Conservation (phyloP, 2,113 vertebrate species). For the Corapipo altera region DNA sequence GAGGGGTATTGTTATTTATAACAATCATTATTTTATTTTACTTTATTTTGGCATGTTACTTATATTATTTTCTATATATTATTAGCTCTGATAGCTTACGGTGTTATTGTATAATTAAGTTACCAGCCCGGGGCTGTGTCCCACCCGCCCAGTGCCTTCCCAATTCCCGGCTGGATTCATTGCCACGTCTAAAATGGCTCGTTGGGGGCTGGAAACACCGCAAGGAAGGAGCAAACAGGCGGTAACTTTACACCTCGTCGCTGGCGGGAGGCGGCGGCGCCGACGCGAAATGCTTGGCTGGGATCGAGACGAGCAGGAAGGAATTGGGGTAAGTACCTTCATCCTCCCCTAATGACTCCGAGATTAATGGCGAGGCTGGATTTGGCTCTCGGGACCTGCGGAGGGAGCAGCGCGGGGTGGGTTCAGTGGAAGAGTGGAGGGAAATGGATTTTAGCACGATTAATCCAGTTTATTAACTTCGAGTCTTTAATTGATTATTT, state of each 20-base stretch:
- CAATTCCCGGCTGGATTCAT: background rate
- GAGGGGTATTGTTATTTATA: background rate
- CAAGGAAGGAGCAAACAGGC: conserved; percentile 80
- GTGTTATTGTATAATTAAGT: too few species aligned
- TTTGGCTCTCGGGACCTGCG: background rate
- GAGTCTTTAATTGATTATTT: too few species aligned
- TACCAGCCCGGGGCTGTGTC: background rate
- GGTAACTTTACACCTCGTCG: conserved; percentile 81
- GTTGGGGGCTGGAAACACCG: background rate
- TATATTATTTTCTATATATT: background rate
- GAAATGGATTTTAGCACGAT: background rate
- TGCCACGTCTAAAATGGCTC: conserved; percentile 46
- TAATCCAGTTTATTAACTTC: background rate
- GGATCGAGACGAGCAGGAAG: conserved; percentile 68
- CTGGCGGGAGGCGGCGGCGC: conserved; percentile 79
- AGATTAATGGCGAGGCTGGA: background rate
- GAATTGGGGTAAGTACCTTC: conserved; percentile 5
- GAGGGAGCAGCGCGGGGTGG: background rate
- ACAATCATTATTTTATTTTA: background rate
- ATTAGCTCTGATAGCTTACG: too few species aligned
- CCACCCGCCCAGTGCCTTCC: accelerated
- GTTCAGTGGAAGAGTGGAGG: accelerated
- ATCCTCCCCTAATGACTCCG: conserved; percentile 1
- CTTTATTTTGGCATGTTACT: background rate
- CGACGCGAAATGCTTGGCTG: conserved; percentile 80